Base-by-base conservation (phyloP, 2,113 vertebrate genomes). In the Boulengeromyrus knoepffleri region DNA sequence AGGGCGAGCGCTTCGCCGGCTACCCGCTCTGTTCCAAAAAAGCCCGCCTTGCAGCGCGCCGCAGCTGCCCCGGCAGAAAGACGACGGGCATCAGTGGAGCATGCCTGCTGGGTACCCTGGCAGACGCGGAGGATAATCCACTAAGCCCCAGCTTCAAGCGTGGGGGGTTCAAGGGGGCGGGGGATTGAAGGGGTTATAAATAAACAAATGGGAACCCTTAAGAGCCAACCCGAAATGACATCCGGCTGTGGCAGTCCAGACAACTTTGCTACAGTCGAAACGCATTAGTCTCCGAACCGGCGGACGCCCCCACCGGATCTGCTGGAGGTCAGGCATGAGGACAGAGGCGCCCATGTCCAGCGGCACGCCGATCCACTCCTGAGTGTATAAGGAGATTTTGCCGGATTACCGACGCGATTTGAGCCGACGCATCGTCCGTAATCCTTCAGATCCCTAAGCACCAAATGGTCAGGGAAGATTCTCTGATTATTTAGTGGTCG, bases 331-430 rank as follows among this genome's bases (percentile, higher is more conserved):
- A n/a, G 56, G 56, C 24, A 2, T 62, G 56, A 62, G 21, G 56
- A 70, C 56, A 89, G 24, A 19, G 5, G 39, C 10, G 8, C 19
- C 50, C 36, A 17, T 15, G 50, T 62, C 24, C 56, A 0, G 46
- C 47, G 9, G 36, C 49, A 58, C 93, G 94, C 92, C 93, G 93
- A 88, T 93, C 92, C 93, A 92, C 95, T 93, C 93, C 93, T 93
- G 91, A 93, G 94, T 94, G 93, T 95, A 95, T 95, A 94, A 95
- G 95, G 95, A 96, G 96, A 96, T 96, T 96, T 96, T 93, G 95
- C 94, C 95, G 96, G 95, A 96, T 96, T 96, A 96, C 95, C 95
- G 95, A 95, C 93, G 94, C 95, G 95, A 96, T 96, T 96, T 96
- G 94, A 96, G 93, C 94, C 95, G 93, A 94, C 96, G 95, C 95